Percentiles rank a stretch among this genome's conserved stretches.
These are phyloP conservation scores for Habropoda laboriosa DNA, from an alignment of 1,140 invertebrate species.

Conservation along the genomic window DNA sequence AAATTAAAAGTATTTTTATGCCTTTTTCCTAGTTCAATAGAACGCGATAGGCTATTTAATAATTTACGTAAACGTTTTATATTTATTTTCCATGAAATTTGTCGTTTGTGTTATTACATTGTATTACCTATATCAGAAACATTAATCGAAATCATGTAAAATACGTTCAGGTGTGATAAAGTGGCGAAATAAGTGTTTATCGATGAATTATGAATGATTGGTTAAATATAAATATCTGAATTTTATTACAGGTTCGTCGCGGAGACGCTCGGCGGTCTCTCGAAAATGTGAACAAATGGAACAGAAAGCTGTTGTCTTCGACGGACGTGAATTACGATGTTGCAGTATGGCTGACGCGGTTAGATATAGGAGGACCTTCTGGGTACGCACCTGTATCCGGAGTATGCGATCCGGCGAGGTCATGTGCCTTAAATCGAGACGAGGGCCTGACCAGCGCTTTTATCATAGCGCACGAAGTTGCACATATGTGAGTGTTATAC, in stretches of 20 bases:
- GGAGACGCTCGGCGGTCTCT: slow-evolving; percentile 87
- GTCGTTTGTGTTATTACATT: too few relatives aligned
- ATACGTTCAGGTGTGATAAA: too few relatives aligned
- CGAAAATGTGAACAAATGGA: slow-evolving; percentile 90
- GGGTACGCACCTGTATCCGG: slow-evolving; percentile 91
- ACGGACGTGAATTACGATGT: slow-evolving; percentile 85
- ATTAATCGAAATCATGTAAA: too few relatives aligned
- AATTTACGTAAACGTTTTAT: too few relatives aligned
- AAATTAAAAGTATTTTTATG: too few relatives aligned
- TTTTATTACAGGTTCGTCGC: slow-evolving; percentile 79
- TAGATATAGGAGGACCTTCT: slow-evolving; percentile 89
- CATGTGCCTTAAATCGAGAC: slow-evolving; percentile 89
- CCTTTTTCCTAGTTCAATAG: not conserved
- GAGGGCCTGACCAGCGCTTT: slow-evolving; percentile 91
- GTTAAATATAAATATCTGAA: not conserved
- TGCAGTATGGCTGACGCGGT: slow-evolving; percentile 88
- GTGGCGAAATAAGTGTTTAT: too few relatives aligned
- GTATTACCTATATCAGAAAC: too few relatives aligned
- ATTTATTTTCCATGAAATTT: too few relatives aligned
- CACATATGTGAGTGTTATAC: slow-evolving; percentile 86
- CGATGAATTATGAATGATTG: too few relatives aligned
- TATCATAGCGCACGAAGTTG: slow-evolving; percentile 91
- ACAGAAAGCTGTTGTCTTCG: slow-evolving; percentile 83
- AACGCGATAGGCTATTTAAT: not conserved
- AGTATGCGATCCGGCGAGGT: slow-evolving; percentile 86